Conservation (phyloP, 2,888 invertebrate species). For the Athalia cordata region DNA sequence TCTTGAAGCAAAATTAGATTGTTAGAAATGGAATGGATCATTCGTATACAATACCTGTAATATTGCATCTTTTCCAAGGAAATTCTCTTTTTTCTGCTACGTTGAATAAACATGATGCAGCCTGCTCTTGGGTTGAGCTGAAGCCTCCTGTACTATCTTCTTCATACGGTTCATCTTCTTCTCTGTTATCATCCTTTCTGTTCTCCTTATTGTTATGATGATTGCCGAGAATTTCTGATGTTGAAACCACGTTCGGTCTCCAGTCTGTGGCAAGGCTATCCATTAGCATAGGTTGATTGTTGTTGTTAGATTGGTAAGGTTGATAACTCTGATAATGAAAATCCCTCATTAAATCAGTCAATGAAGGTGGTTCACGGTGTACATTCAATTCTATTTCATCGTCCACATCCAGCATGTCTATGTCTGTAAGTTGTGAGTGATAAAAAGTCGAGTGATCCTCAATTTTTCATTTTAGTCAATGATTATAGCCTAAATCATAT, state of each 20-base stretch:
- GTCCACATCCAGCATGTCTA: conserved; percentile 62
- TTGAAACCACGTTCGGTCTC: conserved; percentile 53
- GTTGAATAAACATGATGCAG: conserved; percentile 67
- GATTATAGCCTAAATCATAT: neutral
- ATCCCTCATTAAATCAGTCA: conserved; percentile 62
- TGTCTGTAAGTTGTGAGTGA: conserved; percentile 54
- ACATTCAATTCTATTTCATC: conserved; percentile 59
- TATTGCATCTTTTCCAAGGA: conserved; percentile 72
- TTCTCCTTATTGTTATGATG: conserved; percentile 65
- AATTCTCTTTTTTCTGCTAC: conserved; percentile 68
- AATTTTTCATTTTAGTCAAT: conserved; percentile 2
- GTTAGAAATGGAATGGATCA: neutral
- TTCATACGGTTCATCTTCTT: conserved; percentile 59
- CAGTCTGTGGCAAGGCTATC: conserved; percentile 63
- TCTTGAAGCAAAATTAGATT: conserved; percentile 18
- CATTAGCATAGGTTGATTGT: conserved; percentile 56
- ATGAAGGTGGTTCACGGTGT: conserved; percentile 57
- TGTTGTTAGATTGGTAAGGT: conserved; percentile 30
- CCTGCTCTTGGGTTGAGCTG: conserved; percentile 56
- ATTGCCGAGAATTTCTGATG: conserved; percentile 46
- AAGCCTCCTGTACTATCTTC: conserved; percentile 48
- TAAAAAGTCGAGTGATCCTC: neutral
- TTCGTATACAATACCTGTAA: conserved; percentile 28
- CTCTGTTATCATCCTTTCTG: conserved; percentile 71
- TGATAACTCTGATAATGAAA: conserved; percentile 58